phyloP scores from a whole-genome alignment of 2,797 vertebrate genomes.

The Chaetophractus vellerosus region DNA sequence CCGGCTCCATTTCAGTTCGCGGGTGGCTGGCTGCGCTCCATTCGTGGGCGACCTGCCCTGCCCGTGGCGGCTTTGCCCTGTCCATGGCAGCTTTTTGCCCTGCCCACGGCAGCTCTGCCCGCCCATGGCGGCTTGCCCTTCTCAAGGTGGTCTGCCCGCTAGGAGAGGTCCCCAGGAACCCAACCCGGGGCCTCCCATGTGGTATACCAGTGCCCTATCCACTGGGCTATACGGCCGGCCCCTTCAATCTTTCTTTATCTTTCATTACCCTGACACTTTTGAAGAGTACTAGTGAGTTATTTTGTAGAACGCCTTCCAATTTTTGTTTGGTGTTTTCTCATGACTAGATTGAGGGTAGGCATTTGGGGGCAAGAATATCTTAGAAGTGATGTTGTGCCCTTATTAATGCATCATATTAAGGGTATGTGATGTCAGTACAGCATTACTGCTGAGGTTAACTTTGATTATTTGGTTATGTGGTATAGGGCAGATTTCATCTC shows the following conservation, averaged over 20 bases:
- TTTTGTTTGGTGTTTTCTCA: not conserved
- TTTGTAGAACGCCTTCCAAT: not conserved
- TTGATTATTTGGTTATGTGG: not conserved
- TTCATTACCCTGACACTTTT: not conserved
- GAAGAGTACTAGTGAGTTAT: not conserved
- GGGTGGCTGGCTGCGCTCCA: no score
- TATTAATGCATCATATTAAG: not conserved
- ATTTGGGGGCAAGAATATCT: not conserved
- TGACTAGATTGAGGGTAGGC: not conserved
- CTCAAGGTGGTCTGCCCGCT: no score
- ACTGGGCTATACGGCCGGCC: no score
- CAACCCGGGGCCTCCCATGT: no score
- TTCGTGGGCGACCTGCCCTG: no score
- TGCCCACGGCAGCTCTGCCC: no score
- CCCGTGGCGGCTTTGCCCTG: no score
- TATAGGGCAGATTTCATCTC: not conserved
- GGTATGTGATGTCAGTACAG: not conserved
- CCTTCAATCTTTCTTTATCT: not conserved
- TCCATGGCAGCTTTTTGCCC: no score
- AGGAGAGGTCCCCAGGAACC: no score
- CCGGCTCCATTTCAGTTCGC: no score
- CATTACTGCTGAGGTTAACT: not conserved
- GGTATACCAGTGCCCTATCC: no score
- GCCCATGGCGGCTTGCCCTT: no score
- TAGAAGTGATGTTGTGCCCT: not conserved